phyloP scores from a whole-genome alignment of 2,797 vertebrate species.

The Lateolabrax maculatus region DNA sequence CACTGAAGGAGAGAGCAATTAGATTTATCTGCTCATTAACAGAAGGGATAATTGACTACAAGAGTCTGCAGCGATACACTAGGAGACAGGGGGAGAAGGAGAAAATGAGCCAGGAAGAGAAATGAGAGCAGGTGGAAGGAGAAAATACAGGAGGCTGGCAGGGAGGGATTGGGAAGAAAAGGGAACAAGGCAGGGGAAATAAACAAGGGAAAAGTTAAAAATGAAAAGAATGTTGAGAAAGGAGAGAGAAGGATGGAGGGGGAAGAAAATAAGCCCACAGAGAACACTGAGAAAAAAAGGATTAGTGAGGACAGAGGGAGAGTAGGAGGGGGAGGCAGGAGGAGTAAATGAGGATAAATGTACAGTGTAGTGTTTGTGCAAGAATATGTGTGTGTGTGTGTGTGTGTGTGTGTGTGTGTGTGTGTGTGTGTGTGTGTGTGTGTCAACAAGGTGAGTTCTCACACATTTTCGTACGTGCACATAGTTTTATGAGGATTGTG shows the following conservation, averaged over 20 bases:
- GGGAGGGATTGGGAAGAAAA: slow-evolving; percentile 66
- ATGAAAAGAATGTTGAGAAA: slow-evolving; percentile 66
- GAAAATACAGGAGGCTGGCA: slow-evolving; percentile 63
- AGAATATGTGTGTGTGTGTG: slow-evolving; percentile 20
- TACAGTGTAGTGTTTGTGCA: slow-evolving; percentile 48
- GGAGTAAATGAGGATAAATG: slow-evolving; percentile 80
- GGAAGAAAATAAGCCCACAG: slow-evolving; percentile 59
- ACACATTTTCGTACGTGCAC: background rate
- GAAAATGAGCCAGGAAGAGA: slow-evolving; percentile 70
- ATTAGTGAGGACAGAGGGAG: slow-evolving; percentile 64
- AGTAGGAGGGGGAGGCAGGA: slow-evolving; percentile 52
- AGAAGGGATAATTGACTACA: slow-evolving; percentile 85
- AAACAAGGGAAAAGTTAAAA: slow-evolving; percentile 74
- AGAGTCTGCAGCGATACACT: slow-evolving; percentile 79
- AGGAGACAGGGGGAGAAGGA: slow-evolving; percentile 66
- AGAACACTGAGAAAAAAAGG: slow-evolving; percentile 66
- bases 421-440: slow-evolving; percentile 20
- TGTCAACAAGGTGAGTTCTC: slow-evolving; percentile 21
- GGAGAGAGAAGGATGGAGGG: slow-evolving; percentile 47
- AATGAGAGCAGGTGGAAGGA: slow-evolving; percentile 78
- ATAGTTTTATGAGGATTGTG: background rate
- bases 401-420: slow-evolving; percentile 27
- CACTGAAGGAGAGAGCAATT: slow-evolving; percentile 82
- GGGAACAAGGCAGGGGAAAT: slow-evolving; percentile 71
- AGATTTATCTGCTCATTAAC: slow-evolving; percentile 89